A percentile compares a stretch with the other conserved stretches of the same genome.
Conservation (phyloP, 2,797 vertebrate species). For the Macroramphosus scolopax region DNA sequence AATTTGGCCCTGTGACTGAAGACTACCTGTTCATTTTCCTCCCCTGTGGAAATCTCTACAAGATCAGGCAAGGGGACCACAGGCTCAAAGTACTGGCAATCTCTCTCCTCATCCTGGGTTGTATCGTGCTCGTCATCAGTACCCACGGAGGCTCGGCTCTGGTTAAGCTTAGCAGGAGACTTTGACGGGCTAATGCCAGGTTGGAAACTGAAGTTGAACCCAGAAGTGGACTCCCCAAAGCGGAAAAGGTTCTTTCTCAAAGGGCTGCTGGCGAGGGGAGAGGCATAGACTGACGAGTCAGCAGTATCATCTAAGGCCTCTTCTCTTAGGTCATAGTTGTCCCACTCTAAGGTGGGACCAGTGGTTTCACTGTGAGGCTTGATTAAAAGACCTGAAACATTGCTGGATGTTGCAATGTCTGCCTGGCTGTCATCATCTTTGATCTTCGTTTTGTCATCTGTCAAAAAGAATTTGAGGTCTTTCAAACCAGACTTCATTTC, state of each 20-base stretch:
- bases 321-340: slow-evolving; percentile 89
- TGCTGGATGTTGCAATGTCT: slow-evolving; percentile 40
- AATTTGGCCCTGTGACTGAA: slow-evolving; percentile 97
- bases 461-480: slow-evolving; percentile 92
- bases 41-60: slow-evolving; percentile 90
- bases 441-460: slow-evolving; percentile 87
- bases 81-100: slow-evolving; percentile 95
- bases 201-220: slow-evolving; percentile 96
- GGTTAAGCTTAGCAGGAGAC: slow-evolving; percentile 91
- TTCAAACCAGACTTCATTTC: slow-evolving; percentile 97
- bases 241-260: slow-evolving; percentile 91
- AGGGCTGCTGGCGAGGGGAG: slow-evolving; percentile 85
- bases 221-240: slow-evolving; percentile 91
- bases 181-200: slow-evolving; percentile 93
- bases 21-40: slow-evolving; percentile 93
- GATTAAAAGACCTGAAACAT: slow-evolving; percentile 70
- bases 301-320: slow-evolving; percentile 84
- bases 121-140: slow-evolving; percentile 93
- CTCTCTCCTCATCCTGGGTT: slow-evolving; percentile 92
- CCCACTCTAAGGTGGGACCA: slow-evolving; percentile 90
- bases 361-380: slow-evolving; percentile 81
- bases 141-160: slow-evolving; percentile 86
- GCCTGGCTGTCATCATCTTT: slow-evolving; percentile 76
- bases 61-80: slow-evolving; percentile 94
- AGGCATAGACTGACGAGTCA: slow-evolving; percentile 85